Conservation (phyloP, 2,797 vertebrate genomes). For the Sebastes taczanowskii region DNA sequence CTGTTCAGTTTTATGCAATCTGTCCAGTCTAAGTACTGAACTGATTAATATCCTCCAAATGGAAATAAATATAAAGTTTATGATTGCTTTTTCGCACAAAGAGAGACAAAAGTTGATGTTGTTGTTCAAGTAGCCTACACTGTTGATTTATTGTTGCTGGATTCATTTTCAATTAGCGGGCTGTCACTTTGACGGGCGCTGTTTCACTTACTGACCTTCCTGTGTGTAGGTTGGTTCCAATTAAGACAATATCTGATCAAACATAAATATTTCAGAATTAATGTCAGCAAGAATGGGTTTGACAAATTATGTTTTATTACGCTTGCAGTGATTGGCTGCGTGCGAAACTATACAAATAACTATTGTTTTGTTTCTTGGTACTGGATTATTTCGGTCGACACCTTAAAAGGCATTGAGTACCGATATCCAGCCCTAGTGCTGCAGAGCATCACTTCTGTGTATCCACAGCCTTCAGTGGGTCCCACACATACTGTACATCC, state of each 20-base stretch:
- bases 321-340: too few species aligned
- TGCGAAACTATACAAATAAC: too few species aligned
- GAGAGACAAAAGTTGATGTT: not conserved
- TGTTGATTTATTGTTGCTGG: not conserved
- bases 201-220: not conserved
- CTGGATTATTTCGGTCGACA: too few species aligned
- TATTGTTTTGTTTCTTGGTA: too few species aligned
- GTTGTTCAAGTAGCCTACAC: not conserved
- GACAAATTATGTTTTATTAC: too few species aligned
- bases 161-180: not conserved
- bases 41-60: not conserved
- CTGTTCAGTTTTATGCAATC: not conserved
- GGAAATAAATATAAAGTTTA: not conserved
- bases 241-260: not conserved
- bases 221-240: not conserved
- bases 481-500: not conserved
- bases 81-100: not conserved
- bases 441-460: not conserved
- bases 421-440: not conserved
- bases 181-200: not conserved
- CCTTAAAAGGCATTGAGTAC: too few species aligned
- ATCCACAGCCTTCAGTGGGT: not conserved
- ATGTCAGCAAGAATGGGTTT: not conserved
- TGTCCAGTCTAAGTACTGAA: not conserved
- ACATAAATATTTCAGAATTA: not conserved